phyloP scores from a whole-genome alignment of 2,797 vertebrate species.

The Masticophis lateralis region DNA sequence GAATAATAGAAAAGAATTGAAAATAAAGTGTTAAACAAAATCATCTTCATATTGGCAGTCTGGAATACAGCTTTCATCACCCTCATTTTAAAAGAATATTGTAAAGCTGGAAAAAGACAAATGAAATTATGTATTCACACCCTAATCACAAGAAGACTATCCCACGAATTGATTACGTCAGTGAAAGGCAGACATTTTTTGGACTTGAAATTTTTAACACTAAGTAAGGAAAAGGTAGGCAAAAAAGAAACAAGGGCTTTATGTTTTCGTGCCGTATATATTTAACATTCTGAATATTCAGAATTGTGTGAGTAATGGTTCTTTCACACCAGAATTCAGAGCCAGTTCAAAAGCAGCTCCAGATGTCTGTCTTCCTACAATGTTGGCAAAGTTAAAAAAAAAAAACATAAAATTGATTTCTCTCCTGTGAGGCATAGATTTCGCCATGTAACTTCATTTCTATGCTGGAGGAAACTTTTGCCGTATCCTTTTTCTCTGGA shows the following conservation, averaged over 20 bases:
- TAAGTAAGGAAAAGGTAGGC: neutral
- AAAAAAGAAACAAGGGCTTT: neutral
- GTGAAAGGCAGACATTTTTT: neutral
- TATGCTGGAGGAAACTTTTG: neutral
- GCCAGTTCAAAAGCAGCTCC: neutral
- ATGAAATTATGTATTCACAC: neutral
- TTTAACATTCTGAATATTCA: neutral
- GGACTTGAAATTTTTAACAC: neutral
- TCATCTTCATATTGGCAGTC: neutral
- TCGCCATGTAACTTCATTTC: neutral
- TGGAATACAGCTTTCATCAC: neutral
- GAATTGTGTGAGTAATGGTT: neutral
- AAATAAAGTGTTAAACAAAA: neutral
- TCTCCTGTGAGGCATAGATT: neutral
- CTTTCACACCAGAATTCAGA: neutral
- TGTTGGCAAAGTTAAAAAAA: neutral
- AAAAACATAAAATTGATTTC: neutral
- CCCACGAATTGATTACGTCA: neutral
- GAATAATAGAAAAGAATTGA: neutral
- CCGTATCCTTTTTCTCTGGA: neutral
- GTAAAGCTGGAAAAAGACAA: neutral
- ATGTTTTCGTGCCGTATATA: neutral
- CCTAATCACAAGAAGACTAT: neutral
- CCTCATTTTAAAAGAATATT: neutral
- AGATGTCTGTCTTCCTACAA: neutral